These are phyloP conservation scores for Synanthedon andrenaeformis DNA, from an alignment of 2,888 invertebrate genomes.

Conservation along the genomic window DNA sequence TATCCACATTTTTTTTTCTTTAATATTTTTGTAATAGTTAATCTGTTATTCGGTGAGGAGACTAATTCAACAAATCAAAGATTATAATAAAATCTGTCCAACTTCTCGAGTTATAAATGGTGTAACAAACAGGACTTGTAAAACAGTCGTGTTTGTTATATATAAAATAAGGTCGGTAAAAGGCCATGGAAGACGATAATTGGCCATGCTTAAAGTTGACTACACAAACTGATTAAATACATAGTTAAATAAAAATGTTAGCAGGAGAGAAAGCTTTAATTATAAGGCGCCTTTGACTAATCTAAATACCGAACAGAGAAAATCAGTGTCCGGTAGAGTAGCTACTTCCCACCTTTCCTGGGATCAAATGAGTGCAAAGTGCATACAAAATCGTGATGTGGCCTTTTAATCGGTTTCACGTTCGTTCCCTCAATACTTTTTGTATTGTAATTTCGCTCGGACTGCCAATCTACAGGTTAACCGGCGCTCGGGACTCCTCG, in stretches of 20 bases:
- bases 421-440: conserved; percentile 64
- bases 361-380: conserved; percentile 66
- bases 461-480: conserved; percentile 52
- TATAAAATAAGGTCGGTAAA: not conserved
- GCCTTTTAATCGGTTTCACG: conserved; percentile 70
- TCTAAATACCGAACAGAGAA: conserved; percentile 41
- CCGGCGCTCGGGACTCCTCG: conserved; percentile 30
- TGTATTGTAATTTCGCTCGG: conserved; percentile 62
- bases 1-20: too few relatives aligned
- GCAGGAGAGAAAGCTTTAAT: conserved; percentile 28
- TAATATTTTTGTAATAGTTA: too few relatives aligned
- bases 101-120: too few relatives aligned
- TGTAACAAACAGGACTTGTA: too few relatives aligned
- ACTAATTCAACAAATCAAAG: too few relatives aligned
- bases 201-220: not conserved
- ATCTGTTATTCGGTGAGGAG: too few relatives aligned
- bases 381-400: conserved; percentile 70
- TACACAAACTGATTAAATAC: not conserved
- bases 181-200: too few relatives aligned
- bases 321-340: conserved; percentile 45
- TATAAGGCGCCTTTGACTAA: conserved; percentile 51
- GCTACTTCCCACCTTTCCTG: conserved; percentile 31
- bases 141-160: too few relatives aligned
- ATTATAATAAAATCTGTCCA: too few relatives aligned
- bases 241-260: not conserved